phyloP scores from a whole-genome alignment of 92 coral and sea anemone genomes.

The Zoanthus sansibaricus region DNA sequence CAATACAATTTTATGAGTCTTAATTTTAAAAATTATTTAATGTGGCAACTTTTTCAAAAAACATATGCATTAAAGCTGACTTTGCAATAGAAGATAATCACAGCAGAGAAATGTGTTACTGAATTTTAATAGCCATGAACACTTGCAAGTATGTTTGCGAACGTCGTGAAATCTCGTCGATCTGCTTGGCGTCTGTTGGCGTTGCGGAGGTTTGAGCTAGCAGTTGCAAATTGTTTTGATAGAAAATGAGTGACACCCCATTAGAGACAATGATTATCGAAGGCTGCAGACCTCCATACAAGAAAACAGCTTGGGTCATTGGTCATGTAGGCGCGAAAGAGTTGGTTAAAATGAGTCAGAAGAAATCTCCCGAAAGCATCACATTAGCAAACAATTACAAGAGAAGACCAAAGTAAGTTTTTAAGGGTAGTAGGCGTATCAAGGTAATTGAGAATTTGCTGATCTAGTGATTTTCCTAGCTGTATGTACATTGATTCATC shows the following conservation, averaged over 20 bases:
- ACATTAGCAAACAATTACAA: conserved; percentile 14
- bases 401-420: conserved; percentile 81
- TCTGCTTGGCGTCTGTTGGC: background rate
- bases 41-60: too few relatives aligned
- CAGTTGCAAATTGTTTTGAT: background rate
- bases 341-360: conserved; percentile 53
- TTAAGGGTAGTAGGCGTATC: too few relatives aligned
- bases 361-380: conserved; percentile 60
- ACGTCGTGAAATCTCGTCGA: background rate
- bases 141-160: background rate
- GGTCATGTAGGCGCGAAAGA: conserved; percentile 75
- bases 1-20: background rate
- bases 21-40: background rate
- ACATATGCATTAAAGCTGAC: too few relatives aligned
- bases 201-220: background rate
- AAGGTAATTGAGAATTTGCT: too few relatives aligned
- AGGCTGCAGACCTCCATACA: conserved; percentile 85
- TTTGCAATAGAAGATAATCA: background rate
- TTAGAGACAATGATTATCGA: conserved; percentile 74
- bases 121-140: background rate
- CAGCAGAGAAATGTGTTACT: background rate
- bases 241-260: conserved; percentile 72
- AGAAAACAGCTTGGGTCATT: conserved; percentile 80
- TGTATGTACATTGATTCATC: too few relatives aligned
- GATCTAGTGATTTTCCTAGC: too few relatives aligned